These are phyloP conservation scores for Charanyca ferruginea DNA, from an alignment of 2,888 invertebrate species.

Conservation along the genomic window DNA sequence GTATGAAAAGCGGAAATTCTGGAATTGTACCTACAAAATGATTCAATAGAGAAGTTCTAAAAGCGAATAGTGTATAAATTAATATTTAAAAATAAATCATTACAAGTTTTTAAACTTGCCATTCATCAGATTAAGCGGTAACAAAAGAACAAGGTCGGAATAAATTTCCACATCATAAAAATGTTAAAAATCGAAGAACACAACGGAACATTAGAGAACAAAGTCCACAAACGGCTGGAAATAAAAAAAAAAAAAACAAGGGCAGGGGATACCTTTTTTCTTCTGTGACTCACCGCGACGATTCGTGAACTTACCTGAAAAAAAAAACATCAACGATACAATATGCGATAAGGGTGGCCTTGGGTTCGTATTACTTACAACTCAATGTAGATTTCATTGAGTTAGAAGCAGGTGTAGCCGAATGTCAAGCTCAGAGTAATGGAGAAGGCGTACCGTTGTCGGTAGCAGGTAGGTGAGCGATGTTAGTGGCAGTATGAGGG, in stretches of 20 bases:
- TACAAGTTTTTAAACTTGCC: conserved; percentile 21
- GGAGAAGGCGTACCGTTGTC: conserved; percentile 14
- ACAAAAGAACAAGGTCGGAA: conserved; percentile 51
- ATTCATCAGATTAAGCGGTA: conserved; percentile 34
- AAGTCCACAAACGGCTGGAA: conserved; percentile 23
- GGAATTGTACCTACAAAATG: not conserved
- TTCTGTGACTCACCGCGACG: conserved; percentile 59
- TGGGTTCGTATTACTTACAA: conserved; percentile 41
- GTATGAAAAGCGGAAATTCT: not conserved
- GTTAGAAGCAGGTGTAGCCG: conserved; percentile 35
- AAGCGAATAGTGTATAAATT: not conserved
- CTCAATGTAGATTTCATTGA: conserved; percentile 51
- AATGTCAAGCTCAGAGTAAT: conserved; percentile 14
- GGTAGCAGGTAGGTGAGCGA: conserved; percentile 36
- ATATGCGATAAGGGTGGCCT: conserved; percentile 43
- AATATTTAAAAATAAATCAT: conserved; percentile 20
- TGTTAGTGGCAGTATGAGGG: conserved; percentile 1
- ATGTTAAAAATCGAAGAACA: conserved; percentile 8
- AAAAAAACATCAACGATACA: conserved; percentile 57
- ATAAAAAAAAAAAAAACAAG: conserved; percentile 39
- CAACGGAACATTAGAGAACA: conserved; percentile 19
- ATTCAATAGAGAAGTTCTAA: conserved; percentile 4
- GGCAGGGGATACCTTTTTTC: conserved; percentile 46
- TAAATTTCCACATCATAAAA: conserved; percentile 37
- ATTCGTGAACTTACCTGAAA: conserved; percentile 63